Conservation (phyloP, 1,140 invertebrate species). For the Sarcophaga bullata region DNA sequence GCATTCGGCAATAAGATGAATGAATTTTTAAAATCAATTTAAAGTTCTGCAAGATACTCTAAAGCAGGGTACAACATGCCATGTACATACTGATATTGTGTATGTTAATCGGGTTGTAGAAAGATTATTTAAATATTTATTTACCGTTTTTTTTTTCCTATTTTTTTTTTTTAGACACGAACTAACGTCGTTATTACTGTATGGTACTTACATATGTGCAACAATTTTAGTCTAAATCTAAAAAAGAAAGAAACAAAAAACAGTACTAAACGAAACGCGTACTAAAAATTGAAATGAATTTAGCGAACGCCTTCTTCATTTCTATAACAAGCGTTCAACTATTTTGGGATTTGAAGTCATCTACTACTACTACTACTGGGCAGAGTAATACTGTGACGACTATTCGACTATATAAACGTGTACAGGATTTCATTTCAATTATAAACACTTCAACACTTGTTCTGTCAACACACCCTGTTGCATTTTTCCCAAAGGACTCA, state of each 20-base stretch:
- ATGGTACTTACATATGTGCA: not conserved
- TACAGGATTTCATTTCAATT: slow-evolving; percentile 30
- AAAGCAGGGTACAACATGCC: not conserved
- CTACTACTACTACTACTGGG: not conserved
- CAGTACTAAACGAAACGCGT: not conserved
- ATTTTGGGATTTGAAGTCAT: not conserved
- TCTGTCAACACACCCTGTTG: slow-evolving; percentile 30
- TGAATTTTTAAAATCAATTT: not conserved
- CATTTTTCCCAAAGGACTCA: not conserved
- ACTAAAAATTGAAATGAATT: not conserved
- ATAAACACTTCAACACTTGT: slow-evolving; percentile 35
- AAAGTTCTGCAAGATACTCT: not conserved
- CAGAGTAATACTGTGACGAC: not conserved
- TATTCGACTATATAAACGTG: slow-evolving; percentile 32
- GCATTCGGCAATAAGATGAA: not conserved
- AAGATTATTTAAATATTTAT: not conserved
- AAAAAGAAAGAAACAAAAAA: not conserved
- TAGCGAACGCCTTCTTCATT: slow-evolving; percentile 33
- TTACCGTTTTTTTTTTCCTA: too few species aligned
- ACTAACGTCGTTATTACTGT: not conserved
- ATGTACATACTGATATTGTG: too few species aligned
- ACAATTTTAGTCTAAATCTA: not conserved
- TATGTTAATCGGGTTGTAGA: not conserved
- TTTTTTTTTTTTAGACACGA: not conserved
- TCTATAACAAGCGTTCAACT: not conserved